Evolutionary conservation across 2,797 vertebrate genomes (phyloP).

Genomic region (Sebastolobus altivelis): DNA sequence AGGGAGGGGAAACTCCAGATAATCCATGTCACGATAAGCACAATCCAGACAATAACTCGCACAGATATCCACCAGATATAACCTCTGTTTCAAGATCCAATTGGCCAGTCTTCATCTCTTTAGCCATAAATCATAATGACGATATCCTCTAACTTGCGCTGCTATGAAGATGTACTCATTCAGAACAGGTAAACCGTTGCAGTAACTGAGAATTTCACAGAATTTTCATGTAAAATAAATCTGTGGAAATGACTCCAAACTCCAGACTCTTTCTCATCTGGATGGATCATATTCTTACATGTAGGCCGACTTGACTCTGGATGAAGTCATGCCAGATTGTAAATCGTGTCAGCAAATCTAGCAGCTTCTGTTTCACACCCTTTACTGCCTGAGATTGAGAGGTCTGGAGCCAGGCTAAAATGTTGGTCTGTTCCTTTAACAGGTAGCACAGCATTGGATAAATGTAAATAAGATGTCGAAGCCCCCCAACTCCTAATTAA

Average conservation of each 20-base stretch:
- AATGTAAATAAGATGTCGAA: slow-evolving; percentile 15
- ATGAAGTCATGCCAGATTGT: not conserved
- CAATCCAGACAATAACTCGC: slow-evolving; percentile 24
- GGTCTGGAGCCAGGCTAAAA: not conserved
- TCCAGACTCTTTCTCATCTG: slow-evolving; percentile 5
- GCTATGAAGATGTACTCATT: not conserved
- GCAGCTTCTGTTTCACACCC: not conserved
- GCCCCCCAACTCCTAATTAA: not conserved
- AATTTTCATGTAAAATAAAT: slow-evolving; percentile 13
- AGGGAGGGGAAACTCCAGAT: slow-evolving; percentile 6
- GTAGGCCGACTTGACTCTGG: slow-evolving; percentile 4
- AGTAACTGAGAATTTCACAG: not conserved
- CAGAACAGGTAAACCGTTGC: not conserved
- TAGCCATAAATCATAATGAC: not conserved
- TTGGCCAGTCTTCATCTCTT: not conserved
- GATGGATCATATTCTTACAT: not conserved
- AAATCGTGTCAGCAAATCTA: not conserved
- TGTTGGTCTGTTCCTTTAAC: slow-evolving; percentile 14
- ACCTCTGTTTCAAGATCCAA: slow-evolving; percentile 13
- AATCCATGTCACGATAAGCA: slow-evolving; percentile 44
- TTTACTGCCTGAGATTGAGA: not conserved
- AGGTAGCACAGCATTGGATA: slow-evolving; percentile 4
- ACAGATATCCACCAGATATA: slow-evolving; percentile 3
- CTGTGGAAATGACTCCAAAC: not conserved
- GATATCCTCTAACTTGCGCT: not conserved